A percentile compares a stretch with the other conserved stretches of the same genome.
Evolutionary conservation across 2,888 invertebrate genomes (phyloP).

Genomic region (Clunio marinus): DNA sequence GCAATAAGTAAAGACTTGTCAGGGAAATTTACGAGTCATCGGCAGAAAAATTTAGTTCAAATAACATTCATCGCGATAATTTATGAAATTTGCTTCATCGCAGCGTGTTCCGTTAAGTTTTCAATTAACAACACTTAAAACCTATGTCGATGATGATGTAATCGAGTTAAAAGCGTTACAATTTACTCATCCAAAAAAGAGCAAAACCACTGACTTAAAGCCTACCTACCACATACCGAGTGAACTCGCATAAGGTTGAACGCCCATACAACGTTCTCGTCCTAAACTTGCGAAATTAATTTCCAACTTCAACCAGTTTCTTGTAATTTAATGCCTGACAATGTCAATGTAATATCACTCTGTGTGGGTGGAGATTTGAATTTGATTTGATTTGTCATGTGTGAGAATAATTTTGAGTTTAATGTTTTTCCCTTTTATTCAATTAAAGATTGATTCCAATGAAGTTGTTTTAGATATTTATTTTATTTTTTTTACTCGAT

Average conservation of each 20-base stretch:
- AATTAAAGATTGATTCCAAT: no score
- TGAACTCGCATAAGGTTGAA: slow-evolving; percentile 36
- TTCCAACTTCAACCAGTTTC: not conserved
- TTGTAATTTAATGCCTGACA: slow-evolving; percentile 21
- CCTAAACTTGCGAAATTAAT: not conserved
- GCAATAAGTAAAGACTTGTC: not conserved
- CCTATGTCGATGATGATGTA: not conserved
- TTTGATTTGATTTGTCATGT: slow-evolving; percentile 3
- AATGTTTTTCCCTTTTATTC: not conserved
- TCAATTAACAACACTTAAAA: not conserved
- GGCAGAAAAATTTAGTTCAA: not conserved
- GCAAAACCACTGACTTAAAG: not conserved
- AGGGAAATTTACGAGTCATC: not conserved
- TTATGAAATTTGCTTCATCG: not conserved
- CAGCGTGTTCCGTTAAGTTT: not conserved
- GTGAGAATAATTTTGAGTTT: not conserved
- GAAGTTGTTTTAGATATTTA: not conserved
- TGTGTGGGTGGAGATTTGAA: not conserved
- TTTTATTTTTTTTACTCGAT: no score
- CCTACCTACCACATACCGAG: slow-evolving; percentile 1
- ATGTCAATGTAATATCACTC: slow-evolving; percentile 36
- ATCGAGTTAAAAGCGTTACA: not conserved
- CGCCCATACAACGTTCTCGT: slow-evolving; percentile 17
- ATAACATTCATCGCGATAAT: not conserved
- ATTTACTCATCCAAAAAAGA: not conserved